Percentiles rank a stretch among this genome's conserved stretches.
Evolutionary conservation across 2,113 vertebrate species (phyloP).

Genomic region (Climacteris rufus): DNA sequence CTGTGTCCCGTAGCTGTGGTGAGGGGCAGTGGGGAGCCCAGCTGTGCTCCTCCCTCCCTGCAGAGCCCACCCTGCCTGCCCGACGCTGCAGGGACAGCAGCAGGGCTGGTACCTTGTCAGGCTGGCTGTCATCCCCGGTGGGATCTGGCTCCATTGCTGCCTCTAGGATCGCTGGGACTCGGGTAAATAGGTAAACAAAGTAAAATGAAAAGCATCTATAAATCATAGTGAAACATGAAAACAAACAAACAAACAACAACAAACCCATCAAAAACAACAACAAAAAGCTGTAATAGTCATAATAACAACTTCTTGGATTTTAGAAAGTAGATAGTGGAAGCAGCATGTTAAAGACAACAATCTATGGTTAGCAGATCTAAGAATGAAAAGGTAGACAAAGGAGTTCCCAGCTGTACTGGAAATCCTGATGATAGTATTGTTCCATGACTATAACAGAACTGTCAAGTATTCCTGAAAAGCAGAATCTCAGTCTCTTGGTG

Average conservation of each 20-base stretch:
- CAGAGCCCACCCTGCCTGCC: neutral
- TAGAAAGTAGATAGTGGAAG: neutral
- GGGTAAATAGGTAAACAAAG: neutral
- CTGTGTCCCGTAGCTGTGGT: neutral
- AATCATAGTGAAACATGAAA: neutral
- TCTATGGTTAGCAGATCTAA: neutral
- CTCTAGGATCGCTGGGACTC: no score
- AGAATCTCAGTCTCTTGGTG: neutral
- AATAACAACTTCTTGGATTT: neutral
- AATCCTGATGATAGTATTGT: neutral
- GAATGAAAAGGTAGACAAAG: neutral
- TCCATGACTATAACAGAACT: neutral
- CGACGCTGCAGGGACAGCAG: fast-evolving
- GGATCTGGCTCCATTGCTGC: neutral
- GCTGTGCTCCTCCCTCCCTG: no score
- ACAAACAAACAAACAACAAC: neutral
- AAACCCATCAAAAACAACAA: no score
- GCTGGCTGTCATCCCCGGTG: neutral
- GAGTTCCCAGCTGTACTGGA: neutral
- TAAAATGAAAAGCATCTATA: neutral
- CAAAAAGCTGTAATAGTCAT: neutral
- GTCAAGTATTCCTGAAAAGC: neutral
- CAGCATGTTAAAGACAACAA: neutral
- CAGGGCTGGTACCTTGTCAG: neutral
- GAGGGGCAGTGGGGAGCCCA: fast-evolving